A percentile compares a stretch with the other conserved stretches of the same genome.
These are phyloP conservation scores for Solenodon paradoxus DNA, from an alignment of 2,113 vertebrate genomes.

Conservation along the genomic window DNA sequence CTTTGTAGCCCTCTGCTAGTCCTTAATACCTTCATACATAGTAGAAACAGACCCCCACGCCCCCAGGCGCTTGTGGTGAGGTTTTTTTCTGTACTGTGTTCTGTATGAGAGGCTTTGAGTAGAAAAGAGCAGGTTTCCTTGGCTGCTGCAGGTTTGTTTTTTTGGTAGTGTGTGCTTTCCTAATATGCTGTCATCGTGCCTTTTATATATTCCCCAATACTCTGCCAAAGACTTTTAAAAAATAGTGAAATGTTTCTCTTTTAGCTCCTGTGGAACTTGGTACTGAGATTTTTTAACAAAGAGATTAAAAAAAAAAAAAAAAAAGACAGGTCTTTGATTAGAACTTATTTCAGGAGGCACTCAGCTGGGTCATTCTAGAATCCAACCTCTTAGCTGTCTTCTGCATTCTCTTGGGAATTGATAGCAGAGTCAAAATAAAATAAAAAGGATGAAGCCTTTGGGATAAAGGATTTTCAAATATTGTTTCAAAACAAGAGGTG, in stretches of 20 bases:
- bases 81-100: not conserved
- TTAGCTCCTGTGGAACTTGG: not conserved
- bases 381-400: not conserved
- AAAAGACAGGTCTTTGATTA: not conserved
- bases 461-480: not conserved
- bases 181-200: not conserved
- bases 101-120: not conserved
- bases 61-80: too few relatives aligned
- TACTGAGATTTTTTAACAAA: not conserved
- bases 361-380: not conserved
- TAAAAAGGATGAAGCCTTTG: not conserved
- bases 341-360: not conserved
- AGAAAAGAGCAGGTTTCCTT: constrained; percentile 1
- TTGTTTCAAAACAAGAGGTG: not conserved
- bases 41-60: not conserved
- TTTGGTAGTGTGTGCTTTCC: not conserved
- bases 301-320: not conserved
- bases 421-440: not conserved
- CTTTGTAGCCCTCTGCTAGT: not conserved
- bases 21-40: not conserved
- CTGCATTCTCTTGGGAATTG: not conserved
- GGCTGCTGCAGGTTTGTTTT: not conserved
- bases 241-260: not conserved
- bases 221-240: constrained; percentile 7
- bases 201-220: constrained; percentile 15